Base-by-base conservation (phyloP, 2,797 vertebrate species). In the Poecilia picta region DNA sequence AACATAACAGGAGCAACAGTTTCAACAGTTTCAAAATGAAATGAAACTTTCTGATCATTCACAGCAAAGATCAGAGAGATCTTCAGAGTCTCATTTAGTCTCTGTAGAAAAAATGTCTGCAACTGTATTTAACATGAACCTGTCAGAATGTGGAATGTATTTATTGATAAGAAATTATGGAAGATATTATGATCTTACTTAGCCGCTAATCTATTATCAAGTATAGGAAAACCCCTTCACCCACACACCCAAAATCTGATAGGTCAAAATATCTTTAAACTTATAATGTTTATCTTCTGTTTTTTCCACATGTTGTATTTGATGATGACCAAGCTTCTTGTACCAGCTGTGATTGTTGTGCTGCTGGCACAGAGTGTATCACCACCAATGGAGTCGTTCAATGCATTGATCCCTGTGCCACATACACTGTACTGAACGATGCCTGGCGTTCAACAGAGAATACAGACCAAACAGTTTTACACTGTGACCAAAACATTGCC, bases 351-450 rank as follows among this genome's bases (percentile, higher is more conserved):
- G 1, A 49, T 8, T 1, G 45, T 33, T 94, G 92, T 74, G 78
- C 82, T 13, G 8, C 7, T 6, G 92, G 90, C 11, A 86, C 76
- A 79, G 92, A 94, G 79, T 95, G 93, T 76, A 73, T 92, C 39
- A 23, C 0, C 1, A 0, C 11, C 1, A 75, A 83, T 25, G 84
- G 79, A 0, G 8, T 1, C 1, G 0, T 23, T 1, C 43, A 39
- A 8, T 94, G 94, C 51, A 73, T 43, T 5, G 91, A 95, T 76
- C 94, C 94, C 8, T 94, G 94, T 78, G 57, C 87, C 2, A 3
- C 73, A 43, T 91, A 94, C 89, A 86, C 84, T 7, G 64, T 51
- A 13, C 68, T 94, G 73, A 12, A 92, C 4, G 84, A 94, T 39
- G 10, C 83, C 0, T 94, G 93, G 94, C 92, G 91, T 12, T 78